Evolutionary conservation across 2,113 vertebrate genomes (phyloP).

Genomic region (Oncorhynchus nerka): DNA sequence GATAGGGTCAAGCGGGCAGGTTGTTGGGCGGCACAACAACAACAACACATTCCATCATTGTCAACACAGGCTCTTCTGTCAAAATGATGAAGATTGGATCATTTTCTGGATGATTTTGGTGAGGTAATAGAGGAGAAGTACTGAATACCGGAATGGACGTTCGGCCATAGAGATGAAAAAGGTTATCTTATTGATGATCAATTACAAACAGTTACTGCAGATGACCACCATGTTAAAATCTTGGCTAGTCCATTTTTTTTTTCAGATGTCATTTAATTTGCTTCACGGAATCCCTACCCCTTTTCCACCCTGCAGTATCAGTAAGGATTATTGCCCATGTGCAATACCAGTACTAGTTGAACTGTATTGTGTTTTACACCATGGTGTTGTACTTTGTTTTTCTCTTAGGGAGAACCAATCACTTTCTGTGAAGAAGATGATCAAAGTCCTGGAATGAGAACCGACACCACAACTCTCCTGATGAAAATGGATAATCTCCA

Average conservation of each 20-base stretch:
- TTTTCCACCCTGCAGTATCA: no score
- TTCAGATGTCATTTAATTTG: no score
- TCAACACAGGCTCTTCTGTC: slow-evolving; percentile 20
- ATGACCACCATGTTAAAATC: no score
- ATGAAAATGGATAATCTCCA: slow-evolving; percentile 74
- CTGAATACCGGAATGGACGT: slow-evolving; percentile 50
- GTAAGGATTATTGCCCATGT: not conserved
- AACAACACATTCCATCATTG: slow-evolving; percentile 6
- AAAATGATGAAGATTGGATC: slow-evolving; percentile 64
- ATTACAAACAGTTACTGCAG: not conserved
- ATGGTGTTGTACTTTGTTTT: not conserved
- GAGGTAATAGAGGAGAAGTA: slow-evolving; percentile 54
- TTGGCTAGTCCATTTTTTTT: no score
- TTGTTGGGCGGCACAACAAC: no score
- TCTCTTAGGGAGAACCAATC: slow-evolving; percentile 48
- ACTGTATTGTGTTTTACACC: not conserved
- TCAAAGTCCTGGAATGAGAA: slow-evolving; percentile 61
- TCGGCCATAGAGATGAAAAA: slow-evolving; percentile 35
- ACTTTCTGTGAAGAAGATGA: slow-evolving; percentile 61
- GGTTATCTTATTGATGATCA: slow-evolving; percentile 37
- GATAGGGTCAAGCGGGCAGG: no score
- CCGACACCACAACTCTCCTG: slow-evolving; percentile 71
- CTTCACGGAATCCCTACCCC: no score
- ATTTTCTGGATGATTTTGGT: slow-evolving; percentile 38
- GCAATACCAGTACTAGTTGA: not conserved